Conservation (phyloP, 2,888 invertebrate genomes). For the Adineta ricciae region DNA sequence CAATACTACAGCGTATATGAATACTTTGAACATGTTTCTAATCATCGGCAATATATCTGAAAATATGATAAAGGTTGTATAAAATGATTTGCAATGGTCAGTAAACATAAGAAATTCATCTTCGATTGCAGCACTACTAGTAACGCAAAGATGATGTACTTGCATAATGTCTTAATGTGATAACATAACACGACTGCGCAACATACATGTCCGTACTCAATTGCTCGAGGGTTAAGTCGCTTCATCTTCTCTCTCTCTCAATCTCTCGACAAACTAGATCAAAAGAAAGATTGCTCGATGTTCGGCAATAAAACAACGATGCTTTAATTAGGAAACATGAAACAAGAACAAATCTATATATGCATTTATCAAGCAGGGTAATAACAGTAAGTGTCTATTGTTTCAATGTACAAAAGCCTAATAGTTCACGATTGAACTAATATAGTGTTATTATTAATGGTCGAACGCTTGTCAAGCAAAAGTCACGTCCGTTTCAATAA, state of each 20-base stretch:
- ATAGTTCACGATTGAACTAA: neutral
- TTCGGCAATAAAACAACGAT: neutral
- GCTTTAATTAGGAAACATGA: neutral
- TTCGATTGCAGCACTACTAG: neutral
- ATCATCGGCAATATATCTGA: neutral
- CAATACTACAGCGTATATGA: neutral
- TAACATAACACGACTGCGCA: neutral
- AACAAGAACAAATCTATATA: neutral
- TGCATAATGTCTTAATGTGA: neutral
- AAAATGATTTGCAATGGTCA: neutral
- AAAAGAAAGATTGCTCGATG: neutral
- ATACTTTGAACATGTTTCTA: neutral
- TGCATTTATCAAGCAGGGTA: neutral
- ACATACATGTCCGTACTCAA: neutral
- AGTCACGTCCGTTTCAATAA: neutral
- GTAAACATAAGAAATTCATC: neutral
- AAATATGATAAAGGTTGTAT: too few relatives aligned
- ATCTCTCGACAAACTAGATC: neutral
- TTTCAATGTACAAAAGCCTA: neutral
- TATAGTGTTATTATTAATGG: neutral
- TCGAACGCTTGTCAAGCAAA: neutral
- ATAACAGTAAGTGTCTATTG: neutral
- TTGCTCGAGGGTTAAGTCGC: neutral
- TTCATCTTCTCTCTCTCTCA: neutral
- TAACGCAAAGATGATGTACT: neutral